Base-by-base conservation (phyloP, 2,113 vertebrate genomes). In the Cephalopterus ornatus region DNA sequence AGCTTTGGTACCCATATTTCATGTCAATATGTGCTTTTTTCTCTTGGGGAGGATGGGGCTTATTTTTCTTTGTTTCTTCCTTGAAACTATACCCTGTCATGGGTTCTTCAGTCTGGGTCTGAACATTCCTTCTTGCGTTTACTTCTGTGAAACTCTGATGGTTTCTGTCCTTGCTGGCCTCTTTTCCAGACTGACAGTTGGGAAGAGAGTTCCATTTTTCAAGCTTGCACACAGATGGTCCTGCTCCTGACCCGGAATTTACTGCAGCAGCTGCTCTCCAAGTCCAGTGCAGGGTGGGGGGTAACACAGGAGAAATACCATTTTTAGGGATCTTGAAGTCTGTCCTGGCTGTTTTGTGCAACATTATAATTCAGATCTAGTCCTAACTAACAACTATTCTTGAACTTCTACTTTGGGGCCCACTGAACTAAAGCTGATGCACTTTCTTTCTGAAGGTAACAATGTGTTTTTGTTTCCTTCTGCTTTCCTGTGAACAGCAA, bases 401-500 rank as follows among this genome's bases (percentile, higher is more conserved):
- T 83, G 42, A 59, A 35, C 27, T 79, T 52, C 37, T 62, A 4
- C 33, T 80, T 49, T 72, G 41, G 17, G 52, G 56, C 26, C 37
- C 28, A 41, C 41, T 68, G 46, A 81, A 59, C 14, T 74, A 20
- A 70, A 81, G 26, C 21, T 77, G 72, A 39, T 27, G 21, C 15
- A 21, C 46, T 71, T 84, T 23, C 46, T 88, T 83, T 82, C 35
- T 83, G 47, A 90, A 88, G 23, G 8, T 71, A 85, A 65, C 15
- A 11, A 4, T 32, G 32, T 56, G 17, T 0, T 14, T 49, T 39
- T 79, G 26, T 76, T 61, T 20, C 46, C 9, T 24, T 79, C 35
- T 91, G 73, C 15, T 88, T 95, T 89, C 83, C 68, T 95, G 42
- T 44, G 86, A 97, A 96, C 95, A 99, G 99, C 97, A 99, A 99